Percentiles rank a stretch among this genome's conserved stretches.
phyloP scores from a whole-genome alignment of 2,888 invertebrate species.

The Uropetala carovei region DNA sequence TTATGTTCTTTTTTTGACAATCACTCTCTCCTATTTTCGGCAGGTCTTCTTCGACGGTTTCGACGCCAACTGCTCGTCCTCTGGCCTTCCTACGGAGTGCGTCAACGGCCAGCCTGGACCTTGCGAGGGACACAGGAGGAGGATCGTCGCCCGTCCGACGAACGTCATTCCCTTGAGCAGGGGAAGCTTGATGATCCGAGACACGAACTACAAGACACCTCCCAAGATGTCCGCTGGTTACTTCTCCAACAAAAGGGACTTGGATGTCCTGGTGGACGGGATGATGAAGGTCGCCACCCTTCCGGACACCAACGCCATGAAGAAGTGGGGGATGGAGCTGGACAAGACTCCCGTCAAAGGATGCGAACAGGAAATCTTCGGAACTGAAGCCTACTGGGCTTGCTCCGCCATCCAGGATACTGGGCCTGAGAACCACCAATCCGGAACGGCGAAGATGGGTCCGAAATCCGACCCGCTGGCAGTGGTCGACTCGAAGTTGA shows the following conservation, averaged over 20 bases:
- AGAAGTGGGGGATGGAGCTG: constrained; percentile 69
- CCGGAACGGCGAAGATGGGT: constrained; percentile 73
- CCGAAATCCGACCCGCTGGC: constrained; percentile 70
- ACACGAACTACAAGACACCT: background rate
- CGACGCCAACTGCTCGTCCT: constrained; percentile 64
- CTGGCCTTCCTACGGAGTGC: background rate
- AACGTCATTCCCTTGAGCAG: constrained; percentile 8
- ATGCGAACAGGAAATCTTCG: constrained; percentile 68
- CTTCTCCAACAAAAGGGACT: constrained; percentile 39
- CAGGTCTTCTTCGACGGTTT: constrained; percentile 66
- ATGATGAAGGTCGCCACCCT: constrained; percentile 66
- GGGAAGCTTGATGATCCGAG: constrained; percentile 34
- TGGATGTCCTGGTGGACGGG: constrained; percentile 8
- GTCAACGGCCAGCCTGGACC: constrained; percentile 37
- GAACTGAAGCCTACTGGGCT: constrained; percentile 70
- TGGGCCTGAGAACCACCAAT: constrained; percentile 70
- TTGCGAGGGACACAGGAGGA: constrained; percentile 29
- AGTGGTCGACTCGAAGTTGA: constrained; percentile 72
- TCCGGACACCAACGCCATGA: constrained; percentile 69
- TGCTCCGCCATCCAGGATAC: constrained; percentile 70
- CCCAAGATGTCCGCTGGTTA: constrained; percentile 36
- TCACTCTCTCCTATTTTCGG: background rate
- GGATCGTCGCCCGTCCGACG: constrained; percentile 18
- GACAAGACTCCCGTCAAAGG: constrained; percentile 68
- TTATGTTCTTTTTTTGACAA: too few species aligned